These are phyloP conservation scores for Tragelaphus eurycerus DNA, from an alignment of 2,797 vertebrate species.

Conservation along the genomic window DNA sequence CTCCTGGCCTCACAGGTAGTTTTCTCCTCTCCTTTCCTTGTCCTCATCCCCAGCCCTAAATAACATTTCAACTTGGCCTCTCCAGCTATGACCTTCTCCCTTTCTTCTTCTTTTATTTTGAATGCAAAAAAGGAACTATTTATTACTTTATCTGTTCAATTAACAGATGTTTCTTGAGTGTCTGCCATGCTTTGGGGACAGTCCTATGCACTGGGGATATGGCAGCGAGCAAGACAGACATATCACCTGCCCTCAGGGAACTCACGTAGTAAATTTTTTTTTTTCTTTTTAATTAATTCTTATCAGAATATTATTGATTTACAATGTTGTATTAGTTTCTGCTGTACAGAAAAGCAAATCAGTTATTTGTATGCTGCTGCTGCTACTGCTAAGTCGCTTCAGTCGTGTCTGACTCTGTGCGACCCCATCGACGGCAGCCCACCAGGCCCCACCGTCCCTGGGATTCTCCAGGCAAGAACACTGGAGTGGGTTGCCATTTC, in stretches of 20 bases:
- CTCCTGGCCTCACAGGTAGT: background rate
- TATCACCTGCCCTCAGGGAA: background rate
- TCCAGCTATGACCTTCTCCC: background rate
- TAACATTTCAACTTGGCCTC: background rate
- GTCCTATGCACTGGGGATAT: background rate
- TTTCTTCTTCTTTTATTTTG: background rate
- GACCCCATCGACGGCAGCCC: too few species aligned
- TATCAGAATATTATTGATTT: background rate
- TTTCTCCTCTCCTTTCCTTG: background rate
- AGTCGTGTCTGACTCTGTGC: too few species aligned
- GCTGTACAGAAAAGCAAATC: background rate
- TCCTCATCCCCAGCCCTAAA: background rate
- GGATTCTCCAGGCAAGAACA: too few species aligned
- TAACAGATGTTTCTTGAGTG: background rate
- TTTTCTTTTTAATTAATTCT: background rate
- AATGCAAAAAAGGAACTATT: background rate
- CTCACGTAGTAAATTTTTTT: background rate
- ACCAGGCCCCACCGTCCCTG: too few species aligned
- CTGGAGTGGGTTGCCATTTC: too few species aligned
- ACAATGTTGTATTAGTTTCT: background rate
- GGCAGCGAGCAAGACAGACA: background rate
- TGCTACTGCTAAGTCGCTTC: too few species aligned
- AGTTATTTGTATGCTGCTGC: background rate
- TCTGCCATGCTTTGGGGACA: background rate
- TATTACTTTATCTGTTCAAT: background rate